Evolutionary conservation across 2,113 vertebrate species (phyloP).

Genomic region (Tachycineta bicolor): DNA sequence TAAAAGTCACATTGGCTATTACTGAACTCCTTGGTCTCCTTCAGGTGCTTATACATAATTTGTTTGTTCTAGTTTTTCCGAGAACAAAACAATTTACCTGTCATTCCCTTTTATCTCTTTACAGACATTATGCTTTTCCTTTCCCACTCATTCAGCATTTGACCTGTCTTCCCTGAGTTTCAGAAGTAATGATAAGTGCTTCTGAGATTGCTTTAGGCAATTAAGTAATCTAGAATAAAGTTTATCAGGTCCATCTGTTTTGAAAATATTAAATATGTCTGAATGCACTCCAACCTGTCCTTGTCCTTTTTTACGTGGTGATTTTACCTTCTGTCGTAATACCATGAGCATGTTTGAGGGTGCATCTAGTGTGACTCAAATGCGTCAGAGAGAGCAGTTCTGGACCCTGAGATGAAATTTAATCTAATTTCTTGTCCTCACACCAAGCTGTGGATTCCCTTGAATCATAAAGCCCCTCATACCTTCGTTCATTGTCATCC

Average conservation of each 20-base stretch:
- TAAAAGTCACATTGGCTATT: neutral
- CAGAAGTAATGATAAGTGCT: neutral
- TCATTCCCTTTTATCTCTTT: neutral
- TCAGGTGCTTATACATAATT: neutral
- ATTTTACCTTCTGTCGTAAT: neutral
- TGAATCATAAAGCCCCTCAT: conserved; percentile 13
- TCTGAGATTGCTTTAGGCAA: neutral
- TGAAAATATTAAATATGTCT: neutral
- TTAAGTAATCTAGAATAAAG: neutral
- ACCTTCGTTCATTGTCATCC: conserved; percentile 98
- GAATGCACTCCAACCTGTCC: neutral
- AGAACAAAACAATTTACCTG: neutral
- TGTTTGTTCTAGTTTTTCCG: neutral
- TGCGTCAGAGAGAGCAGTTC: neutral
- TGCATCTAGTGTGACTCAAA: neutral
- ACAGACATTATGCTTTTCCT: neutral
- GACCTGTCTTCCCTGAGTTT: neutral
- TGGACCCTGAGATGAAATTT: neutral
- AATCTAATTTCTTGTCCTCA: neutral
- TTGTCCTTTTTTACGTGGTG: neutral
- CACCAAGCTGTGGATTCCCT: neutral
- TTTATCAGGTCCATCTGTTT: neutral
- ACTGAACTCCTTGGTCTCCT: neutral
- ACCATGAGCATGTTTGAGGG: neutral
- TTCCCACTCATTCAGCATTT: neutral